Percentiles rank a stretch among this genome's conserved stretches.
Conservation (phyloP, 2,113 vertebrate species). For the Muntiacus muntjak region DNA sequence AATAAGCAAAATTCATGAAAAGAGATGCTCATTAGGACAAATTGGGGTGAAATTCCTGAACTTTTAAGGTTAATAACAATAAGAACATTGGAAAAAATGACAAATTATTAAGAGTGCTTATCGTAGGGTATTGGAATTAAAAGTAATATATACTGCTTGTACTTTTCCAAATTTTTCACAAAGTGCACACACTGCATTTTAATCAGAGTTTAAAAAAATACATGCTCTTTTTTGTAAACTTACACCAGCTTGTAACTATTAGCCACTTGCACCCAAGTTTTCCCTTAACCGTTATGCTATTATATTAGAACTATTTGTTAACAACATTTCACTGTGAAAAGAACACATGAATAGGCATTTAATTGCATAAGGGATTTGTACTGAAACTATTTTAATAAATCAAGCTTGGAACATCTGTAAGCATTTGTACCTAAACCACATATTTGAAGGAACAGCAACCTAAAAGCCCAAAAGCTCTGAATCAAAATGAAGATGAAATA, state of each 20-base stretch:
- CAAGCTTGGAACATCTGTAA: slow-evolving; percentile 60
- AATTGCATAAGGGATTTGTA: slow-evolving; percentile 72
- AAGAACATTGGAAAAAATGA: background rate
- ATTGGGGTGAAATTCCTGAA: background rate
- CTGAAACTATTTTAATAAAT: slow-evolving; percentile 63
- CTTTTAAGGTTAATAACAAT: background rate
- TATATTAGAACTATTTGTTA: slow-evolving; percentile 61
- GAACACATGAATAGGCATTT: slow-evolving; percentile 66
- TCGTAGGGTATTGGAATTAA: background rate
- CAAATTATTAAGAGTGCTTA: background rate
- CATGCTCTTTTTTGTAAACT: background rate
- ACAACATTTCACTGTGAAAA: slow-evolving; percentile 58
- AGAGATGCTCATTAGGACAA: background rate
- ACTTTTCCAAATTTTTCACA: background rate
- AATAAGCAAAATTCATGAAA: background rate
- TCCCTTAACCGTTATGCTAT: slow-evolving; percentile 23
- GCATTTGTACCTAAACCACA: slow-evolving; percentile 48
- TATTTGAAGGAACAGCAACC: background rate
- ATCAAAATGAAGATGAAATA: slow-evolving; percentile 9
- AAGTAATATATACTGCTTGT: background rate
- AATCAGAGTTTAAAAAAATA: background rate
- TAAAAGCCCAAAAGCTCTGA: background rate
- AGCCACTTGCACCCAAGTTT: slow-evolving; percentile 4
- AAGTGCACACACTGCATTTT: background rate
- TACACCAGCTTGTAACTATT: background rate